These are phyloP conservation scores for Probaryconus sp. DNA, from an alignment of 1,140 invertebrate species.

Conservation along the genomic window DNA sequence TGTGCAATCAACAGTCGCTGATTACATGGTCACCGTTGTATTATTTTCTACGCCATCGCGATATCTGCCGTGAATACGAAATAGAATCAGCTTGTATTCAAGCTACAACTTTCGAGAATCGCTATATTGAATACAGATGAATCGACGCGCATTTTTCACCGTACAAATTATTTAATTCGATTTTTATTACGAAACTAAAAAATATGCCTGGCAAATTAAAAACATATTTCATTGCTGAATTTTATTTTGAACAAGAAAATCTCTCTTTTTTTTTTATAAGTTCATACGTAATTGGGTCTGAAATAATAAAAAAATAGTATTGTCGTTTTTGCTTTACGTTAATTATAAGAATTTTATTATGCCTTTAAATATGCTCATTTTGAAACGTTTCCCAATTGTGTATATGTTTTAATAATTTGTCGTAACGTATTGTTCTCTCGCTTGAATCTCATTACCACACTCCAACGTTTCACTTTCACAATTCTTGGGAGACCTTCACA, in stretches of 20 bases:
- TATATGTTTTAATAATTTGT: neutral
- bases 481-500: conserved; percentile 46
- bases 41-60: conserved; percentile 35
- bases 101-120: conserved; percentile 19
- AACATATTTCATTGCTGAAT: neutral
- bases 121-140: conserved; percentile 33
- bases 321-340: no score
- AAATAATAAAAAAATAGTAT: no score
- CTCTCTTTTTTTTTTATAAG: no score
- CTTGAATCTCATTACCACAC: conserved; percentile 42
- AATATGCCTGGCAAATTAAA: no score
- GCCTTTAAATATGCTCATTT: conserved; percentile 17
- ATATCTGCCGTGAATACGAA: conserved; percentile 32
- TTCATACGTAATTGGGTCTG: no score
- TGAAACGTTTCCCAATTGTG: conserved; percentile 25
- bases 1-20: conserved; percentile 17
- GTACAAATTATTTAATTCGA: conserved; percentile 27
- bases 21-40: conserved; percentile 29
- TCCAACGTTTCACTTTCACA: conserved; percentile 52
- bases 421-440: conserved; percentile 44
- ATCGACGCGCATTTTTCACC: conserved; percentile 20
- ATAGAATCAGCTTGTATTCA: conserved; percentile 34
- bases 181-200: conserved; percentile 20
- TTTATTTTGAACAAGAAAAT: no score
- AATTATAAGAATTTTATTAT: conserved; percentile 4